Percentiles rank a stretch among this genome's conserved stretches.
Conservation (phyloP, 2,888 invertebrate species). For the Osmoderma eremita region DNA sequence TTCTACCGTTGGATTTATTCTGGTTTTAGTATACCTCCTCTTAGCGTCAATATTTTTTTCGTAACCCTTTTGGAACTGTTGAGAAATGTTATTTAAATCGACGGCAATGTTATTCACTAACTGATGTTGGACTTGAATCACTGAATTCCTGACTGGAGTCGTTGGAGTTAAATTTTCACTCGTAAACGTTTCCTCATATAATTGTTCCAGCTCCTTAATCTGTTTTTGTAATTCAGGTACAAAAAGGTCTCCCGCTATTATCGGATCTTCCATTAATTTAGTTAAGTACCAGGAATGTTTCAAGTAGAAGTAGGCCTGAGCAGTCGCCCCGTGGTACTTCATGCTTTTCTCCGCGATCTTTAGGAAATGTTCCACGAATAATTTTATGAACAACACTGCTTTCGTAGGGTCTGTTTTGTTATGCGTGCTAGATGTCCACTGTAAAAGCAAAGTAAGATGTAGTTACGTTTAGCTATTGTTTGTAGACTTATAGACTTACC, state of each 20-base stretch:
- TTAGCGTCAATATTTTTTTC: constrained; percentile 1
- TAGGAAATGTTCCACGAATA: constrained; percentile 78
- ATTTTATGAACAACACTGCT: constrained; percentile 68
- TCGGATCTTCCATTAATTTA: constrained; percentile 68
- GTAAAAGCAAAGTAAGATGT: constrained; percentile 7
- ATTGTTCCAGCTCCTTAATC: constrained; percentile 67
- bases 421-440: constrained; percentile 27
- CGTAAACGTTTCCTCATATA: constrained; percentile 64
- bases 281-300: constrained; percentile 76
- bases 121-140: constrained; percentile 36
- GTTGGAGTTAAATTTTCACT: constrained; percentile 50
- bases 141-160: constrained; percentile 49
- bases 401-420: constrained; percentile 36
- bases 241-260: constrained; percentile 65
- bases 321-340: constrained; percentile 67
- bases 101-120: constrained; percentile 16
- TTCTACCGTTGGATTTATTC: constrained; percentile 22
- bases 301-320: constrained; percentile 74
- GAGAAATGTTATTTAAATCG: constrained; percentile 25
- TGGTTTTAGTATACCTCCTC: constrained; percentile 2
- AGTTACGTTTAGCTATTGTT: not conserved
- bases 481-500: constrained; percentile 22
- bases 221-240: constrained; percentile 68
- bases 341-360: constrained; percentile 75
- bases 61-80: constrained; percentile 5